Evolutionary conservation across 2,113 vertebrate genomes (phyloP), one percentile per base, ranked within the genome.

Genomic region (Bucco capensis): DNA sequence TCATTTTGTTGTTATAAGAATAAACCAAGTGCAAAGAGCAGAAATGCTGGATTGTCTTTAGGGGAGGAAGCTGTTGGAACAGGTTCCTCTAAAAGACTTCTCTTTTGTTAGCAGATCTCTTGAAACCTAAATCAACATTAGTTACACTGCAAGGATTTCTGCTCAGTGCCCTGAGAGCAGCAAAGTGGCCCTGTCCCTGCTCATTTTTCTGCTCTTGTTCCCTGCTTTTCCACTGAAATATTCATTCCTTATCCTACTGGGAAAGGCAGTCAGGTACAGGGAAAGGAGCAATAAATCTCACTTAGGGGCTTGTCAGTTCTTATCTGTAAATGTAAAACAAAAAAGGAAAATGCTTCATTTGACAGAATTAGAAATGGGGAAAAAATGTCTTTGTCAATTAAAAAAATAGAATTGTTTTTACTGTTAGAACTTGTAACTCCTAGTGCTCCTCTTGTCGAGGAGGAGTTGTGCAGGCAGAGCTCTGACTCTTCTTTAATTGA

Each of bases 251-350:
- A 83, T 88, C 91, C 93, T 89, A 74, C 50, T 71, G 94, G 95
- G 96, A 97, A 91, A 85, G 91, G 42, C 69, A 84, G 94, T 96
- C 92, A 75, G 82, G 88, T 89, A 86, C 70, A 83, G 69, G 86
- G 96, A 95, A 92, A 69, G 91, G 95, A 96, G 86, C 84, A 89
- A 97, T 97, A 91, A 86, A 94, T 97, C 96, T 97, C 96, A 53
- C 96, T 98, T 97, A 97, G 70, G 84, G 65, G 30, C 79, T 65
- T 93, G 95, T 97, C 96, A 95, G 81, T 90, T 95, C 93, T 90
- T 94, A 75, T 97, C 93, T 94, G 42, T 91, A 83, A 96, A 81
- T 73, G 42, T 85, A 91, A 90, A 89, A 72, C 58, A 87, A 90
- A 96, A 95, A 83, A 80, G 77, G 89, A 86, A 95, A 90, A 61